Evolutionary conservation across 2,888 invertebrate genomes (phyloP), one percentile per base, ranked within the genome.

Genomic region (Pristionchus exspectatus): DNA sequence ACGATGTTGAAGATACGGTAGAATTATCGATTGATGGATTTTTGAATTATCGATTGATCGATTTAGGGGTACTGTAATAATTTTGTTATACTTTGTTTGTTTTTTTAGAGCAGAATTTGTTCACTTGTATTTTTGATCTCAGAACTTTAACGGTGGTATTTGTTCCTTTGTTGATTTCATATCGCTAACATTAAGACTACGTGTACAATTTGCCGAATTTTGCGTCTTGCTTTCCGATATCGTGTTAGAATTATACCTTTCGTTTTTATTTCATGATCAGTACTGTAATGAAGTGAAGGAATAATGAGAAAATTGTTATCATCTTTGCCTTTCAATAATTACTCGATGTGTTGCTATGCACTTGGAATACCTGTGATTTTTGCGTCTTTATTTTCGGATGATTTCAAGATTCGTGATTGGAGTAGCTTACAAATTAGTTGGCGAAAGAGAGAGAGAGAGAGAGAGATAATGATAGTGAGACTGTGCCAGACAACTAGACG

Each of bases 1-100:
- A 72, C 87, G 16, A 87, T 87, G 87, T 18, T 87, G 4, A 72
- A 33, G 24, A 30, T 87, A 72, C 72, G 54, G 66, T 86, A 86
- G 66, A 50, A 14, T 4, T 14, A 81, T 72, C 63, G 63, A 63
- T 24, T 63, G 5, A n/a, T 63, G 3, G n/a, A 63, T 56, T 56
- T 56, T n/a, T 18, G 66, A 50, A 14, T 4, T 14, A 81, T 72
- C 63, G 63, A 63, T 24, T 63, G 5, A n/a, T 63, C 21, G n/a
- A 63, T 56, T 56, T 56, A 56, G 18, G 56, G 1, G 18, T 50
- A 7, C 44, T 50, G 44, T 50, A 50, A 50, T 56, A 21, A 56
- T 56, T 56, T 54, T 56, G 21, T 21, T 56, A 21, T 38, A 38
- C 38, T 38, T 38, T 38, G 44, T 50, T 50, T 50, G 9, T 44